phyloP scores from a whole-genome alignment of 2,797 vertebrate species.

The Varecia variegata region DNA sequence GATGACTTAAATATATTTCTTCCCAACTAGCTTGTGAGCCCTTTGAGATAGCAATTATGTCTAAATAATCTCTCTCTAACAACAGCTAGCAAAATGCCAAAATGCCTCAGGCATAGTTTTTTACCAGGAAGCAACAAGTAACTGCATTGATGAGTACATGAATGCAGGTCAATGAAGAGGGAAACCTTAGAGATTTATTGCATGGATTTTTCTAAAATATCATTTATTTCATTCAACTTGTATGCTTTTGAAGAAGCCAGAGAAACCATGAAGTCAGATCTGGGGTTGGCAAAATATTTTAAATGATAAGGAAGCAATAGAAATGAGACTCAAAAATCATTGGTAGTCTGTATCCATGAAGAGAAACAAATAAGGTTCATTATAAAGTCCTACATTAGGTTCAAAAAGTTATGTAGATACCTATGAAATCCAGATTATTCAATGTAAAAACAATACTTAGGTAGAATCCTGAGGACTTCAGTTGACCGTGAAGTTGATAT shows the following conservation, averaged over 20 bases:
- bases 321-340: background rate
- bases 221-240: background rate
- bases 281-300: background rate
- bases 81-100: background rate
- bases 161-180: background rate
- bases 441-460: background rate
- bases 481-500: background rate
- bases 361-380: background rate
- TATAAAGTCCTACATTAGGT: background rate
- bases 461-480: background rate
- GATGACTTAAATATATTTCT: background rate
- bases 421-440: background rate
- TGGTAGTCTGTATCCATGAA: background rate
- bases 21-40: background rate
- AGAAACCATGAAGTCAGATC: background rate
- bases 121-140: background rate
- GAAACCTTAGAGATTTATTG: background rate
- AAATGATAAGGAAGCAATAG: background rate
- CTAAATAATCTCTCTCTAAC: background rate
- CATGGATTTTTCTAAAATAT: background rate
- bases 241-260: background rate
- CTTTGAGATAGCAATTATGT: background rate
- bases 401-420: background rate
- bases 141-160: background rate
- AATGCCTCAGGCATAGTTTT: background rate